Percentiles rank a stretch among this genome's conserved stretches.
Conservation (phyloP, 2,797 vertebrate genomes). For the Syngnathus rostellatus region DNA sequence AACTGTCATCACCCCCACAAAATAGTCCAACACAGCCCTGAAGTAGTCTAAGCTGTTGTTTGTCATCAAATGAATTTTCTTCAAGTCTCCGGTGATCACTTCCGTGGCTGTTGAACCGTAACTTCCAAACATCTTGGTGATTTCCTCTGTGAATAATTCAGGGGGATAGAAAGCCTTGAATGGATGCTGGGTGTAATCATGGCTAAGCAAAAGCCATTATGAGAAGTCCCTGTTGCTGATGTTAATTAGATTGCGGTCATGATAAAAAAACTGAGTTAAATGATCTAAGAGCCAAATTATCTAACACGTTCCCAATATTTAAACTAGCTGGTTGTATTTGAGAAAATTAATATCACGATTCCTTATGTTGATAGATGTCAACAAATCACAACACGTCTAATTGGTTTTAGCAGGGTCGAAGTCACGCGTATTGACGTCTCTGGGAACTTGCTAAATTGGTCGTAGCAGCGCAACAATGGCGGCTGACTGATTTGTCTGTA, state of each 20-base stretch:
- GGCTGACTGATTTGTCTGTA: conserved; percentile 52
- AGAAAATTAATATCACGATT: not conserved
- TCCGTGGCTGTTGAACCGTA: conserved; percentile 25
- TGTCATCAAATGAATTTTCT: conserved; percentile 8
- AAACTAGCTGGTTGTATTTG: not conserved
- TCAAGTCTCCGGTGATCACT: conserved; percentile 5
- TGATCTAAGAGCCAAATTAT: not conserved
- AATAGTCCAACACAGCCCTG: conserved; percentile 14
- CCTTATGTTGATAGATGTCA: not conserved
- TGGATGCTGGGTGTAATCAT: conserved; percentile 47
- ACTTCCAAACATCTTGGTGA: conserved; percentile 37
- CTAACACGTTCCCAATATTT: not conserved
- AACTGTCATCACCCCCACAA: conserved; percentile 3
- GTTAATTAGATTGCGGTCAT: conserved; percentile 48
- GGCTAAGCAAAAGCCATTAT: conserved; percentile 55
- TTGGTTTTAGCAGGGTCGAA: conserved; percentile 15
- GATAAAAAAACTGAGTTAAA: conserved; percentile 29
- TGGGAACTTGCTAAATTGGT: conserved; percentile 35
- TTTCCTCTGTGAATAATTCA: conserved; percentile 30
- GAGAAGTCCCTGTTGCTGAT: conserved; percentile 32
- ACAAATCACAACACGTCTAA: conserved; percentile 1
- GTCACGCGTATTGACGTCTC: conserved; percentile 19
- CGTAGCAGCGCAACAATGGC: conserved; percentile 39
- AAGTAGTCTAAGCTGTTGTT: conserved; percentile 23
- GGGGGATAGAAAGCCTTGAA: conserved; percentile 42